A percentile compares a stretch with the other conserved stretches of the same genome.
phyloP scores from a whole-genome alignment of 2,113 vertebrate genomes.

The Colinus virginianus region DNA sequence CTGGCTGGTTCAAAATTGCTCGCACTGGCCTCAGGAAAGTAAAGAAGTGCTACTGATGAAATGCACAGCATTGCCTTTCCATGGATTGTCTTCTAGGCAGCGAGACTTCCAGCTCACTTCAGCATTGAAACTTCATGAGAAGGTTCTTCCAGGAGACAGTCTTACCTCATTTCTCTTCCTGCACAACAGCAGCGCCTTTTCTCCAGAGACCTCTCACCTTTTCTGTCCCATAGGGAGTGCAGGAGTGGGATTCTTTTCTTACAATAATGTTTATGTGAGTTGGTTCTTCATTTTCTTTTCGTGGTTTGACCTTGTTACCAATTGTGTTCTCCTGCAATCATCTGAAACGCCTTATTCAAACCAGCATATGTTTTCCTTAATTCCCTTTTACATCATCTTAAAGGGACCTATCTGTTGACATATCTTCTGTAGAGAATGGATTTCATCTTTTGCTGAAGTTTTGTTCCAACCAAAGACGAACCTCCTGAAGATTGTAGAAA shows the following conservation, averaged over 20 bases:
- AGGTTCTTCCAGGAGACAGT: background rate
- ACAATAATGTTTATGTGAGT: background rate
- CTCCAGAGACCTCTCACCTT: background rate
- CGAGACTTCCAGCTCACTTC: conserved; percentile 1
- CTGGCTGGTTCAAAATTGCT: background rate
- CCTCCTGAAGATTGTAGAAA: conserved; percentile 93
- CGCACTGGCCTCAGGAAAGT: background rate
- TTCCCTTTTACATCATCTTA: conserved; percentile 66
- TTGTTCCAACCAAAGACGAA: conserved; percentile 91
- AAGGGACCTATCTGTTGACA: conserved; percentile 39
- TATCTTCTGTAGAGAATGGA: conserved; percentile 47
- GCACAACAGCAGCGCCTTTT: conserved; percentile 22
- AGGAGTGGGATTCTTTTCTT: conserved; percentile 27
- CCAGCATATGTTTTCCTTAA: background rate
- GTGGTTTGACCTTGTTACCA: conserved; percentile 29
- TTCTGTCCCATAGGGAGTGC: background rate
- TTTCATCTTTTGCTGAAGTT: conserved; percentile 87
- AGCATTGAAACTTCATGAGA: background rate
- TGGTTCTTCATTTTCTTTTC: conserved; percentile 45
- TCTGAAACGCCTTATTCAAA: conserved; percentile 52
- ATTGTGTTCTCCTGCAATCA: conserved; percentile 38
- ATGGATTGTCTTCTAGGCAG: background rate
- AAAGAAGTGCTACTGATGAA: background rate
- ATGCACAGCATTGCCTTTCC: background rate
- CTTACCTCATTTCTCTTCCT: background rate